A percentile compares a stretch with the other conserved stretches of the same genome.
phyloP scores from a whole-genome alignment of 2,797 vertebrate species.

The Anguilla marmorata region DNA sequence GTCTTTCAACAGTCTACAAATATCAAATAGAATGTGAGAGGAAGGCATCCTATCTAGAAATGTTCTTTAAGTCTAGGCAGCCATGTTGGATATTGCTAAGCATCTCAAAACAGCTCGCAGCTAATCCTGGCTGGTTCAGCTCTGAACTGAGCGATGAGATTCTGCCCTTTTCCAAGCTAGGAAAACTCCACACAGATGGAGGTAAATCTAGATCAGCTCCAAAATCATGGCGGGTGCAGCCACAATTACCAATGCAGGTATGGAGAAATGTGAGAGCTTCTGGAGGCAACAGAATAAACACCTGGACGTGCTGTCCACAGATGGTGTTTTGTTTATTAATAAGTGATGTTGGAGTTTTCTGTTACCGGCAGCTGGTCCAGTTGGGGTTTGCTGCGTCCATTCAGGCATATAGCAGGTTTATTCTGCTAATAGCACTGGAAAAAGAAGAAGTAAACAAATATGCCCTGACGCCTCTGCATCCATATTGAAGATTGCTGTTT shows the following conservation, averaged over 20 bases:
- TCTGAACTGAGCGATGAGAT: not conserved
- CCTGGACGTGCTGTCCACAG: conserved; percentile 46
- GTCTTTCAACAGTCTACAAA: not conserved
- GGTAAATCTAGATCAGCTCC: not conserved
- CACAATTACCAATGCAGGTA: conserved; percentile 24
- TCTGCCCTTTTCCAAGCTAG: not conserved
- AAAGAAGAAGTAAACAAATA: conserved; percentile 12
- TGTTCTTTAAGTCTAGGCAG: not conserved
- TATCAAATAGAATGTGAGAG: not conserved
- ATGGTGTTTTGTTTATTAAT: conserved; percentile 53
- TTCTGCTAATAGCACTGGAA: not conserved
- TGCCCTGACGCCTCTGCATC: not conserved
- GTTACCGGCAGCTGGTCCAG: conserved; percentile 17
- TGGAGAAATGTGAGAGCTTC: conserved; percentile 12
- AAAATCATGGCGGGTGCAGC: conserved; percentile 11
- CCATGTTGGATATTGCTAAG: not conserved
- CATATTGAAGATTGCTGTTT: not conserved
- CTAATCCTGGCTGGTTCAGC: not conserved
- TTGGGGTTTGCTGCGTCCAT: conserved; percentile 34
- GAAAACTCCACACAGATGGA: conserved; percentile 11
- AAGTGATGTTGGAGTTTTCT: conserved; percentile 29
- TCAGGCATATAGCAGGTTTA: not conserved
- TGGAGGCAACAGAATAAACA: conserved; percentile 35
- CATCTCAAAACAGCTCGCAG: not conserved
- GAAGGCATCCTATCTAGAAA: not conserved